Evolutionary conservation across 2,888 invertebrate species (phyloP).

Genomic region (Nemurella pictetii): DNA sequence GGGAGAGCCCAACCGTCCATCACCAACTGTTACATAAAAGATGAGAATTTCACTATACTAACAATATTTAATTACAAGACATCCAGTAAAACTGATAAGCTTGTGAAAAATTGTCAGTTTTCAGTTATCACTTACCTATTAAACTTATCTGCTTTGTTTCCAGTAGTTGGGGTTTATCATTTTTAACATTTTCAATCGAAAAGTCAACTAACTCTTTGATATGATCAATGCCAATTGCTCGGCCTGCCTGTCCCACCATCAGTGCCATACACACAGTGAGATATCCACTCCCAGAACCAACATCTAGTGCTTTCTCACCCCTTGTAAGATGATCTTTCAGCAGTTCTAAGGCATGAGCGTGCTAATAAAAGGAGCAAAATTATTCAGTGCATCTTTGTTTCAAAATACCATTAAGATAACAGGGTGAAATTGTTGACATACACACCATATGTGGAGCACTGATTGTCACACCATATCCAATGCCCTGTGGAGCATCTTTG

Average conservation of each 20-base stretch:
- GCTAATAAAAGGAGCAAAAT: conserved; percentile 57
- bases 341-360: conserved; percentile 87
- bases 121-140: conserved; percentile 61
- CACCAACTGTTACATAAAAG: conserved; percentile 70
- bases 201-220: conserved; percentile 78
- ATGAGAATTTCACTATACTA: conserved; percentile 21
- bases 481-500: conserved; percentile 88
- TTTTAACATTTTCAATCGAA: conserved; percentile 75
- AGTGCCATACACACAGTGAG: conserved; percentile 88
- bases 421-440: conserved; percentile 1
- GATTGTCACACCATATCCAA: conserved; percentile 93
- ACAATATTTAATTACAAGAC: too few species aligned
- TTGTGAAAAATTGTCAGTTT: too few species aligned
- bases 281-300: conserved; percentile 94
- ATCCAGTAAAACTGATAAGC: too few species aligned
- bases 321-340: conserved; percentile 75
- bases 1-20: conserved; percentile 80
- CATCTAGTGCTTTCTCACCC: conserved; percentile 82
- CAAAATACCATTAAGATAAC: conserved; percentile 26
- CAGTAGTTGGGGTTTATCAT: conserved; percentile 71
- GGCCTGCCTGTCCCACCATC: conserved; percentile 72
- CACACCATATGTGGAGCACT: conserved; percentile 95
- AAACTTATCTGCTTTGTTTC: conserved; percentile 68
- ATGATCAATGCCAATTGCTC: conserved; percentile 87
- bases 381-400: background rate